Evolutionary conservation across 2,113 vertebrate genomes (phyloP).

Genomic region (Aramus guarauna): DNA sequence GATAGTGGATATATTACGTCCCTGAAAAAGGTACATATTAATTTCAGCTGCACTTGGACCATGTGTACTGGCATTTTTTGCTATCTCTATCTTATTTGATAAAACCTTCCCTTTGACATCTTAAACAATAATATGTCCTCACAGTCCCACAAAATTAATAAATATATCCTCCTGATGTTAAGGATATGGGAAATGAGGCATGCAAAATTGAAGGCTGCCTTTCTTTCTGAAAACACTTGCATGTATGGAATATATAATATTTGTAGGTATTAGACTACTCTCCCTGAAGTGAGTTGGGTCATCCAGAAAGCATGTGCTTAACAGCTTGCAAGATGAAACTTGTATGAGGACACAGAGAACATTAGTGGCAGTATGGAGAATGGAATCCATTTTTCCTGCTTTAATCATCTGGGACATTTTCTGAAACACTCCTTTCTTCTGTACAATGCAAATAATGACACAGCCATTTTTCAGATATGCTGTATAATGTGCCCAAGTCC

Average conservation of each 20-base stretch:
- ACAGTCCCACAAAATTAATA: not conserved
- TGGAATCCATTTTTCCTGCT: not conserved
- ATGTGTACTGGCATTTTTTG: not conserved
- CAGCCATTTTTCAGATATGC: not conserved
- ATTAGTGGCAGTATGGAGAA: not conserved
- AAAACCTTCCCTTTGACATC: not conserved
- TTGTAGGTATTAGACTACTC: not conserved
- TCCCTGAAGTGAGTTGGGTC: not conserved
- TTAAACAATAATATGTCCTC: not conserved
- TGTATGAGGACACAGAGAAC: constrained; percentile 2
- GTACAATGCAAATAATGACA: constrained; percentile 14
- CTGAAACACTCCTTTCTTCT: constrained; percentile 16
- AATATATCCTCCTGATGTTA: not conserved
- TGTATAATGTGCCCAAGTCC: not conserved
- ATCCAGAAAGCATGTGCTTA: not conserved
- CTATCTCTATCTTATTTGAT: not conserved
- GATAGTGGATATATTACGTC: not conserved
- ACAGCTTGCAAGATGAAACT: not conserved
- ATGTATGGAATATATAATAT: not conserved
- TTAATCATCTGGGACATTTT: not conserved
- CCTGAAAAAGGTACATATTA: not conserved
- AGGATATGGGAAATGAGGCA: not conserved
- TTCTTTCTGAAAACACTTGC: not conserved
- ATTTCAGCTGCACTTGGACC: not conserved
- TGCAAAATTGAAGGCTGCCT: not conserved